A percentile compares a stretch with the other conserved stretches of the same genome.
phyloP scores from a whole-genome alignment of 2,797 vertebrate genomes.

The Sebastes oblongus region DNA sequence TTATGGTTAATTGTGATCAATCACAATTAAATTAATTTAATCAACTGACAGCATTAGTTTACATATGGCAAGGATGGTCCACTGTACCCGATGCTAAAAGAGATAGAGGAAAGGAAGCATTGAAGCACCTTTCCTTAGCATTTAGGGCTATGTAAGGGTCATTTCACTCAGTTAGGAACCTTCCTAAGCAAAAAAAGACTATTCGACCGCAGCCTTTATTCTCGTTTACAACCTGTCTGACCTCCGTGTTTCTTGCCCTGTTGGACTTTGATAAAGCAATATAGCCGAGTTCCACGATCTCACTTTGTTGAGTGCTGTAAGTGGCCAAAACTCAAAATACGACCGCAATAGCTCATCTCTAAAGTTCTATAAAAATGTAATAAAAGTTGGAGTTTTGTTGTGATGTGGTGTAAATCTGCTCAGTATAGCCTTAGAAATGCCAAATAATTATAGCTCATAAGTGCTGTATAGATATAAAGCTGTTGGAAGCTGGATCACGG shows the following conservation, averaged over 20 bases:
- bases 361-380: neutral
- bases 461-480: neutral
- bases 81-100: rapidly evolving
- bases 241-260: neutral
- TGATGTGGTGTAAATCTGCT: neutral
- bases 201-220: neutral
- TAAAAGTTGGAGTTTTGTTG: neutral
- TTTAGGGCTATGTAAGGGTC: neutral
- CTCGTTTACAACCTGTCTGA: neutral
- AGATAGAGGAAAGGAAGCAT: neutral
- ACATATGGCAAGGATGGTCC: neutral
- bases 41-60: neutral
- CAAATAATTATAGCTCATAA: neutral
- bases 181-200: neutral
- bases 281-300: neutral
- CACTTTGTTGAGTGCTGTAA: neutral
- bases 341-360: neutral
- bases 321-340: neutral
- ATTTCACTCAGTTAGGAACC: neutral
- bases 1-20: no score
- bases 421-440: neutral
- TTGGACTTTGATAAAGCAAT: neutral
- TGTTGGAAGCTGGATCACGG: neutral
- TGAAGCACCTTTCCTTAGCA: neutral
- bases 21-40: no score